Evolutionary conservation across 2,797 vertebrate genomes (phyloP).

Genomic region (Tragopan temminckii): DNA sequence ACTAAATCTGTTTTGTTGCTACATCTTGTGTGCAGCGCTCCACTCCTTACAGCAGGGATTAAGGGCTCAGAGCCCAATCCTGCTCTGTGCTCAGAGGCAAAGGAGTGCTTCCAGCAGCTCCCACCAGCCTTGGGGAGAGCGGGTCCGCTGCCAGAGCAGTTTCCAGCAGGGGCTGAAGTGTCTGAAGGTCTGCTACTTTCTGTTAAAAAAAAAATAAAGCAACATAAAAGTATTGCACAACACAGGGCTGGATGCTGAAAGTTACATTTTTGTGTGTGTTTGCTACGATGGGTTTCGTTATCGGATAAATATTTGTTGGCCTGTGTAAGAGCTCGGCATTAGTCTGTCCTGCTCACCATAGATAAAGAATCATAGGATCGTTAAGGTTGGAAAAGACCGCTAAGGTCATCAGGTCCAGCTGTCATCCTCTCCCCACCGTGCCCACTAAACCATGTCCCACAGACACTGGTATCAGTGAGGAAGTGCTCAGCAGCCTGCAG

Average conservation of each 20-base stretch:
- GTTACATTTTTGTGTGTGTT: background rate
- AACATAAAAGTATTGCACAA: background rate
- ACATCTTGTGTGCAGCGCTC: slow-evolving; percentile 43
- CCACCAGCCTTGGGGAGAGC: background rate
- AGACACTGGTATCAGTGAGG: background rate
- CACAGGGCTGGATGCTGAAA: background rate
- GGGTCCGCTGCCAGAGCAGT: background rate
- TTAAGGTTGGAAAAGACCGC: too few relatives aligned
- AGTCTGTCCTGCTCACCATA: background rate
- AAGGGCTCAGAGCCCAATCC: slow-evolving; percentile 53
- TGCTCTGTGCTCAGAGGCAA: background rate
- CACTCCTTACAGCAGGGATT: slow-evolving; percentile 7
- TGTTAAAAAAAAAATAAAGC: background rate
- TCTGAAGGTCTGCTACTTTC: background rate
- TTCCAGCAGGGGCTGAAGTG: slow-evolving; percentile 47
- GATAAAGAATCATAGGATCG: too few relatives aligned
- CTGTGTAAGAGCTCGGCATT: background rate
- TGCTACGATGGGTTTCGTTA: background rate
- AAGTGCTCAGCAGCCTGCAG: slow-evolving; percentile 19
- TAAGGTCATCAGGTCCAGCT: too few relatives aligned
- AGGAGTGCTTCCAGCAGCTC: slow-evolving; percentile 63
- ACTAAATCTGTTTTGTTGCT: slow-evolving; percentile 67
- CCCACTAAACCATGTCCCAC: too few relatives aligned
- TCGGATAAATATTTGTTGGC: background rate
- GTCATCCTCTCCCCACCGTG: too few relatives aligned